Base-by-base conservation (phyloP, 2,797 vertebrate genomes). In the Triplophysa bombifrons region DNA sequence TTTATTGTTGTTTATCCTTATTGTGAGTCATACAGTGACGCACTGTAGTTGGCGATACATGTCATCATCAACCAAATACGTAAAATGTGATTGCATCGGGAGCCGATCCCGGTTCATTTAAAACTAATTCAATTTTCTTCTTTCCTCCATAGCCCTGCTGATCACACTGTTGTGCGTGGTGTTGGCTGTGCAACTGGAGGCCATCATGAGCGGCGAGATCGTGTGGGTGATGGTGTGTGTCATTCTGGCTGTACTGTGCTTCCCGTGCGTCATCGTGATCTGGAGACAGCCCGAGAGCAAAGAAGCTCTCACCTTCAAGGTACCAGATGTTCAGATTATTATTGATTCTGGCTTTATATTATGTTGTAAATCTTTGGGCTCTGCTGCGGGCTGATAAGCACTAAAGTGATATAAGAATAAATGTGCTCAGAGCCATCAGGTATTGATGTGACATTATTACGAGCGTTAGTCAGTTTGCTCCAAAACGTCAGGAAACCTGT, bases 201-300 rank as follows among this genome's bases (percentile, higher is more conserved):
- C 86, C 0, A 85, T 98, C 88, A 34, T 92, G 71, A 51, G 67
- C 0, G 92, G 83, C 3, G 83, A 46, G 0, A 25, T 84, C 0
- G 41, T 34, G 10, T 93, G 87, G 44, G 3, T 95, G 5, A 2
- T 55, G 0, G 11, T 82, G n/a, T 91, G 93, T 19, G 81, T 88
- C 25, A n/a, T 95, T 9, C 86, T 98, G 44, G 41, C 90, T 0
- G 0, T 90, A 67, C 82, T 94, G 38, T 92, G 93, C 69, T 27
- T 50, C 22, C 3, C 93, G 84, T 90, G 91, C 73, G 88, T 92
- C 11, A 0, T 94, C 76, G 83, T 98, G 85, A 90, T 99, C 90
- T 96, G 92, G 86, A 96, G 93, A 87, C 98, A 99, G 88, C 96
- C 98, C 0, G 91, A 98, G 90, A 98, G 92, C 92, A 93, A 92